phyloP scores from a whole-genome alignment of 2,113 vertebrate genomes.

The Miniopterus natalensis region DNA sequence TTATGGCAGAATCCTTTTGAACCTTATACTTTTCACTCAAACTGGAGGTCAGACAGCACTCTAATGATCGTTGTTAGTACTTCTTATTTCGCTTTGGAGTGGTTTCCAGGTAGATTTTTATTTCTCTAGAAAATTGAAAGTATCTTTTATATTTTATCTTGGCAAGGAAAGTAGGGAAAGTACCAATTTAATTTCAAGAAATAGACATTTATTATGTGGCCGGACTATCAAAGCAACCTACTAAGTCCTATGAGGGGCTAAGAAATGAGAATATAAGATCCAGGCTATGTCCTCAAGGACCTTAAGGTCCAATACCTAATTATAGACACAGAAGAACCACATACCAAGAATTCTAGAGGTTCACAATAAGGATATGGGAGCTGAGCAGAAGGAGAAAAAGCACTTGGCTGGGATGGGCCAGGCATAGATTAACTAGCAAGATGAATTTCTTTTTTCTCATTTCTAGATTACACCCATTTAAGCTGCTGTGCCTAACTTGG shows the following conservation, averaged over 20 bases:
- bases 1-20: constrained; percentile 55
- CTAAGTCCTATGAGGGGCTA: not conserved
- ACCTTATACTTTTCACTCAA: constrained; percentile 38
- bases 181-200: constrained; percentile 28
- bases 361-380: not conserved
- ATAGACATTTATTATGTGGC: not conserved
- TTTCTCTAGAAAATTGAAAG: constrained; percentile 48
- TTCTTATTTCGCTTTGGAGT: constrained; percentile 46
- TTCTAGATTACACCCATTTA: constrained; percentile 31
- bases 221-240: not conserved
- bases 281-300: not conserved
- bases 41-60: not conserved
- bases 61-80: constrained; percentile 26
- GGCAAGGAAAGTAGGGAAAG: not conserved
- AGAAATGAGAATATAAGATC: constrained; percentile 41
- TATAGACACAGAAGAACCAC: not conserved
- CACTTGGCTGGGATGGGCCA: not conserved
- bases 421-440: not conserved
- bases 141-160: constrained; percentile 43
- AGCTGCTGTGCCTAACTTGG: constrained; percentile 42
- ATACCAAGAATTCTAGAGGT: constrained; percentile 36
- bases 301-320: not conserved
- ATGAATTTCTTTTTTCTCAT: constrained; percentile 38
- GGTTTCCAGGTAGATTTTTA: not conserved
- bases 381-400: constrained; percentile 42